Evolutionary conservation across 1,140 invertebrate genomes (phyloP), one percentile per base, ranked within the genome.

Genomic region (Diachasma alloeum): DNA sequence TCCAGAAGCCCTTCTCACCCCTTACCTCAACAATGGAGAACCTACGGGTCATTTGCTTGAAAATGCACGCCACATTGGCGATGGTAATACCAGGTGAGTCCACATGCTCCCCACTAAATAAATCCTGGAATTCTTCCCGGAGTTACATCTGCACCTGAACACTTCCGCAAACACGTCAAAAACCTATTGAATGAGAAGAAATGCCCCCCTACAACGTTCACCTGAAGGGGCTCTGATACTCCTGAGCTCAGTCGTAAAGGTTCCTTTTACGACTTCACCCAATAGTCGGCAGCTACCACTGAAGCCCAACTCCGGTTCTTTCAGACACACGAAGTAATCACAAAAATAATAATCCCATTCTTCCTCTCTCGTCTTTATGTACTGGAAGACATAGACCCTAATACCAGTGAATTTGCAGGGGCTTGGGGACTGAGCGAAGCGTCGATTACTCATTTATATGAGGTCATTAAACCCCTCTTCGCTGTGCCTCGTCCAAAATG

Each of bases 391-490:
- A 63, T 63, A 17, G 48, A 19, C 48, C 42, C 68, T 42, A 24
- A 31, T 63, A 22, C 39, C 42, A 22, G 68, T 22, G 39, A 42
- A 44, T 70, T 44, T 39, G 68, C 37, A 24, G 37, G 42, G 42
- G 42, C 19, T 19, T 42, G 37, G 24, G 42, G 22, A 15, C 42
- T 71, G 39, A 17, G 68, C 3, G 67, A 17, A 70, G 68, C 22
- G 42, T 68, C 68, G 39, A 70, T 70, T 70, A 70, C 68, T 70
- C 78, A 71, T 79, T 79, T 79, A 79, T 79, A 74, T 75, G 78
- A 72, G 75, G 75, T 72, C 72, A 77, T 77, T 79, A 79, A 53
- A n/a, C 48, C 72, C 66, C 59, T 74, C 63, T 26, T 36, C 17
- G 48, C 48, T 13, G 15, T 53, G 2, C 2, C 10, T 17, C 42